Conservation (phyloP, 2,797 vertebrate species). For the Sebastes kiyomatsui region DNA sequence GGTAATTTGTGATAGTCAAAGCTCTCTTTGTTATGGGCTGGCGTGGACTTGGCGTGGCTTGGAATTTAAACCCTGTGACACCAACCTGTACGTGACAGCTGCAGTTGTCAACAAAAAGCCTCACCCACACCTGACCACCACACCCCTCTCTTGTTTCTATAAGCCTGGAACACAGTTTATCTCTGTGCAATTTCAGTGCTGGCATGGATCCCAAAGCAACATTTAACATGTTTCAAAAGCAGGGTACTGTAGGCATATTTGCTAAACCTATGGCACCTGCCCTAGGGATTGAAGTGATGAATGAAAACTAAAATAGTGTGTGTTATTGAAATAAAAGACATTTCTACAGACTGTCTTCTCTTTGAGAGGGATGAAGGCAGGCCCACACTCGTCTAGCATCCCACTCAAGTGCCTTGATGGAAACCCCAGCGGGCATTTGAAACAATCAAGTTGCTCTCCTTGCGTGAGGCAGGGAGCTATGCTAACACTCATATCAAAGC, state of each 20-base stretch:
- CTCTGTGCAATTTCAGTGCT: background rate
- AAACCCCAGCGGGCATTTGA: conserved; percentile 52
- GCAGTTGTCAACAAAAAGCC: conserved; percentile 47
- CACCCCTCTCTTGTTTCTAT: conserved; percentile 17
- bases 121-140: conserved; percentile 44
- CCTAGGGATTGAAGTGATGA: background rate
- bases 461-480: conserved; percentile 29
- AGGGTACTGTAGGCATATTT: background rate
- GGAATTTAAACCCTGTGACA: conserved; percentile 43
- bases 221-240: conserved; percentile 10
- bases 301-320: conserved; percentile 30
- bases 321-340: conserved; percentile 39
- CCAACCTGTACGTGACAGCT: conserved; percentile 16
- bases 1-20: conserved; percentile 38
- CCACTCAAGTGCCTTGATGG: conserved; percentile 44
- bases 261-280: background rate
- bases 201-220: conserved; percentile 5
- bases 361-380: conserved; percentile 59
- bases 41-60: conserved; percentile 20
- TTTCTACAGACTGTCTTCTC: conserved; percentile 32
- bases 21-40: conserved; percentile 46
- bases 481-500: conserved; percentile 48
- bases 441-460: conserved; percentile 45
- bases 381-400: conserved; percentile 71
- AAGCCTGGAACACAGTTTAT: conserved; percentile 4